A percentile compares a stretch with the other conserved stretches of the same genome.
phyloP scores from a whole-genome alignment of 35 echinoderm and acorn worm genomes.

The Apostichopus japonicus region DNA sequence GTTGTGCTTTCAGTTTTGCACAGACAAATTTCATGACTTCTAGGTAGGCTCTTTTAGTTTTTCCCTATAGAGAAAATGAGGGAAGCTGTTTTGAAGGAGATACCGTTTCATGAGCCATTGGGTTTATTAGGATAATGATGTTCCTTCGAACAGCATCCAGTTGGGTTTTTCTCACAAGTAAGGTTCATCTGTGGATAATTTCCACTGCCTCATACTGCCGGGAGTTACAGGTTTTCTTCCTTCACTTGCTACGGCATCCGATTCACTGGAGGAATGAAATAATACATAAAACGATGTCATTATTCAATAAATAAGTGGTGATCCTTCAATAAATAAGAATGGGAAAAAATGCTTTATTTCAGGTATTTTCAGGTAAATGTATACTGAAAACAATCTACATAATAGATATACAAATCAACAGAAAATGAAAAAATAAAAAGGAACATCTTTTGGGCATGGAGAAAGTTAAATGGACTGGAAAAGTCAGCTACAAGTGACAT shows the following conservation, averaged over 20 bases:
- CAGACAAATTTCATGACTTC: no score
- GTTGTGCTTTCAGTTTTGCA: no score
- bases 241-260: neutral
- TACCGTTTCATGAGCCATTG: no score
- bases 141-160: no score
- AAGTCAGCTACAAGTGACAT: no score
- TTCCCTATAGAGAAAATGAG: no score
- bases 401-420: neutral
- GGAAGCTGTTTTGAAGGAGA: no score
- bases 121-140: no score
- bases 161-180: conserved; percentile 13
- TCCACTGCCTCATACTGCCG: conserved; percentile 33
- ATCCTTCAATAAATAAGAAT: neutral
- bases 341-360: neutral
- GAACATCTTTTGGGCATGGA: no score
- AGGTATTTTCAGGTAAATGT: neutral
- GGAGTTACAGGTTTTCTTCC: conserved; percentile 47
- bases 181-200: conserved; percentile 56
- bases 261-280: neutral
- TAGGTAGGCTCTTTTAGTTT: no score
- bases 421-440: neutral
- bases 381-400: neutral
- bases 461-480: no score
- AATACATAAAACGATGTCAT: neutral
- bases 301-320: neutral